These are phyloP conservation scores for Choreutis nemorana DNA, from an alignment of 2,888 invertebrate species.

Conservation along the genomic window DNA sequence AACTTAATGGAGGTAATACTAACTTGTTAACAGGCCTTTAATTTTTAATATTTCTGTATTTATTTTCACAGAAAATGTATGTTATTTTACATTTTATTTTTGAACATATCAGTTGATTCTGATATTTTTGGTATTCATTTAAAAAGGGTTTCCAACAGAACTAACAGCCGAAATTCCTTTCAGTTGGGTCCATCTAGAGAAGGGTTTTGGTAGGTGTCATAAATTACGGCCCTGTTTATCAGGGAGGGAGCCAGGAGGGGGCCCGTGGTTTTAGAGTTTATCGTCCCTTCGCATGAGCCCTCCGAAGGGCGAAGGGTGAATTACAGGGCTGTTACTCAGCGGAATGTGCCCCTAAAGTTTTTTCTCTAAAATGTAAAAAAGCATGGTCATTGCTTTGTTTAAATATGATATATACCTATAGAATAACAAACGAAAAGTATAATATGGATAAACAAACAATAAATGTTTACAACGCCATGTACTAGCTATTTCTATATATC, in stretches of 20 bases:
- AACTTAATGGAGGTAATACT: too few species aligned
- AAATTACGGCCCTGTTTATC: slow-evolving; percentile 62
- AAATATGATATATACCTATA: too few species aligned
- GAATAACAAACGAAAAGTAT: too few species aligned
- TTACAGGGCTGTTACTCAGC: slow-evolving; percentile 50
- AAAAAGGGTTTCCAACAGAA: slow-evolving; percentile 1
- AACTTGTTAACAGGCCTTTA: too few species aligned
- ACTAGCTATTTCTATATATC: too few species aligned
- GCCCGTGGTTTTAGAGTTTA: slow-evolving; percentile 61
- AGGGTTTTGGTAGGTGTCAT: slow-evolving; percentile 45
- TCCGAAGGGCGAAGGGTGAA: slow-evolving; percentile 39
- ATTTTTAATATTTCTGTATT: background rate
- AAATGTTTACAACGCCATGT: too few species aligned
- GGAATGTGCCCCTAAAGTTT: slow-evolving; percentile 36
- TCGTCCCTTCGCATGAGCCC: slow-evolving; percentile 50
- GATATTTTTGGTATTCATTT: background rate
- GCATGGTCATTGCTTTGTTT: too few species aligned
- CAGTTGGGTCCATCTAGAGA: slow-evolving; percentile 13
- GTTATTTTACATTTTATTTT: background rate
- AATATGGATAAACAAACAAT: too few species aligned
- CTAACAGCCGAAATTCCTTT: slow-evolving; percentile 1
- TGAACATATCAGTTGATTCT: background rate
- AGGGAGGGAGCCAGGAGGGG: slow-evolving; percentile 32
- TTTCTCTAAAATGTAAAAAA: too few species aligned
- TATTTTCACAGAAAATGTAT: background rate